Base-by-base conservation (phyloP, 2,888 invertebrate species). In the Aromia moschata region DNA sequence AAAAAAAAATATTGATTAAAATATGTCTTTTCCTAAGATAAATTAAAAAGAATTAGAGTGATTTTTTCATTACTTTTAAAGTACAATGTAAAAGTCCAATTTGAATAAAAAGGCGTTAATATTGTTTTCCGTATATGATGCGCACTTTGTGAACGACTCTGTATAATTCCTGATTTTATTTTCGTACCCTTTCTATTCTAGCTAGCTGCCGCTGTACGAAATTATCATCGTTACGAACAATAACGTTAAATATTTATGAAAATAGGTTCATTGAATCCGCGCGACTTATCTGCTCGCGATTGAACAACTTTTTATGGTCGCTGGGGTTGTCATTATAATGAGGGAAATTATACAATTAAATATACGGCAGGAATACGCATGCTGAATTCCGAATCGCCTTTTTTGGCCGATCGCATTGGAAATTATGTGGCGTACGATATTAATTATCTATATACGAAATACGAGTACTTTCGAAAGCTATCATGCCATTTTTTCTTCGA, bases 311-410 rank as follows among this genome's bases (percentile, higher is more conserved):
- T 54, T 54, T 54, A 51, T 51, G 30, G 30, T 15, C n/a, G 40
- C 64, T 57, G 52, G 58, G 60, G 58, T 59, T 62, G 62, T 70
- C 68, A 69, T 72, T 70, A 67, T 70, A 70, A 68, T 70, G 70
- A 68, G 67, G 59, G 51, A 65, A 66, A 70, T 72, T 72, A 71
- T 72, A 65, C 72, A 69, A 70, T 70, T 70, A 70, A 69, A 68
- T 69, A 71, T 67, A 68, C 67, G 46, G 46, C 65, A 40, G 58
- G 52, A 59, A 56, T 60, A 61, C 56, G 61, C 59, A 64, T 61
- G 56, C 57, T 69, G 72, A 70, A 71, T 71, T 54, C 60, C 43
- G 66, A 69, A 64, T 65, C 52, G 60, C 64, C 64, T 68, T 69
- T 67, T 69, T 60, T 18, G 17, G 45, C 16, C 44, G 44, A 31